Percentiles rank a stretch among this genome's conserved stretches.
Conservation (phyloP, 1,140 invertebrate genomes). For the Polyergus mexicanus region DNA sequence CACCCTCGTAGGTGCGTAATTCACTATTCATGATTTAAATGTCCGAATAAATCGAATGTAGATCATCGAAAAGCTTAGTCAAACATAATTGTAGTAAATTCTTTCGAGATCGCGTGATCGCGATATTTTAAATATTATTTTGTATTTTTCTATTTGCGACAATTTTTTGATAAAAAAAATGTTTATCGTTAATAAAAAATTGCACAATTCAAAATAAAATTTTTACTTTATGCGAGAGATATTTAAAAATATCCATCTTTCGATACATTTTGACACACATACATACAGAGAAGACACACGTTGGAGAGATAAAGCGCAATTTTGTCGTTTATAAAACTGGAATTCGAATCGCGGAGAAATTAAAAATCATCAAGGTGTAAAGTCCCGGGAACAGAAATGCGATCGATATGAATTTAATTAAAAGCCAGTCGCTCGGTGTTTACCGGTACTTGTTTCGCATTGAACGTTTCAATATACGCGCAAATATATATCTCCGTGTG, state of each 20-base stretch:
- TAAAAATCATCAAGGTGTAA: conserved; percentile 73
- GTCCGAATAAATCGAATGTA: not conserved
- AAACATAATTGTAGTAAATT: not conserved
- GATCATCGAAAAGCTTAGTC: not conserved
- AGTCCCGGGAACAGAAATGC: conserved; percentile 32
- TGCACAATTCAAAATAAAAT: not conserved
- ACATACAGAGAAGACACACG: not conserved
- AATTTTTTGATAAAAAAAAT: not conserved
- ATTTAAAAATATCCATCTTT: conserved; percentile 14
- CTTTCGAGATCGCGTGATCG: not conserved
- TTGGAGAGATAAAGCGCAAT: not conserved
- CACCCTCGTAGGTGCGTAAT: not conserved
- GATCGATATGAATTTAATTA: conserved; percentile 75
- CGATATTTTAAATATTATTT: too few species aligned
- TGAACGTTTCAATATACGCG: conserved; percentile 50
- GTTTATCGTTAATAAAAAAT: not conserved
- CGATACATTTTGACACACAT: not conserved
- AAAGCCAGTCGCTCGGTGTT: conserved; percentile 68
- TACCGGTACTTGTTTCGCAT: conserved; percentile 46
- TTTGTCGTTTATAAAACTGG: conserved; percentile 1
- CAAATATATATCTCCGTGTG: conserved; percentile 56
- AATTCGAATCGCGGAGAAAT: conserved; percentile 49
- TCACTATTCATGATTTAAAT: not conserved
- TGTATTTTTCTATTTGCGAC: not conserved
- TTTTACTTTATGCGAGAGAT: not conserved